phyloP scores from a whole-genome alignment of 2,113 vertebrate species.

The Hippopotamus amphibius region DNA sequence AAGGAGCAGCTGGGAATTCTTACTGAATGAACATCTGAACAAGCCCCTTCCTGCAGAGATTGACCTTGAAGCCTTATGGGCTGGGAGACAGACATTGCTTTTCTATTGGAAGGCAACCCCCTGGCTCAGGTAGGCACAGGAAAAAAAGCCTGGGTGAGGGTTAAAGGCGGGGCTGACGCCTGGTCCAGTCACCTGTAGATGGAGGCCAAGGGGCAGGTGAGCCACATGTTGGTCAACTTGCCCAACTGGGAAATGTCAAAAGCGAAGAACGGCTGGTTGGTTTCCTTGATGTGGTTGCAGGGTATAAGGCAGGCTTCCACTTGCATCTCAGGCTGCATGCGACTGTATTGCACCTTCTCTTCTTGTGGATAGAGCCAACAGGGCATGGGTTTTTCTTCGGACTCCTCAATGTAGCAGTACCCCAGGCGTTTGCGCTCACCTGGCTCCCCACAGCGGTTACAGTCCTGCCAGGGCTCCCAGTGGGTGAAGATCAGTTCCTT shows the following conservation, averaged over 20 bases:
- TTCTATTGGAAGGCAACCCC: background rate
- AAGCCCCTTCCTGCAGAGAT: background rate
- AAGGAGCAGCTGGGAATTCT: background rate
- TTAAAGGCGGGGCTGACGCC: background rate
- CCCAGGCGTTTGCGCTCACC: constrained; percentile 80
- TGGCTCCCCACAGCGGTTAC: constrained; percentile 34
- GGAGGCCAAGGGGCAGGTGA: constrained; percentile 80
- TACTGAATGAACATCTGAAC: background rate
- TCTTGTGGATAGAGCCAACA: constrained; percentile 68
- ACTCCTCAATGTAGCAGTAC: constrained; percentile 70
- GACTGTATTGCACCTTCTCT: background rate
- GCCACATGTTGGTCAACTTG: background rate
- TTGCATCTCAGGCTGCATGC: constrained; percentile 68
- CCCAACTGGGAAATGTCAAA: constrained; percentile 53
- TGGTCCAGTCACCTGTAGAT: constrained; percentile 77
- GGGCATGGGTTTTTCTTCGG: background rate
- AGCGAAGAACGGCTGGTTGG: background rate
- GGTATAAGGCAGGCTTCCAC: constrained; percentile 69
- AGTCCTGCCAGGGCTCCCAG: constrained; percentile 82
- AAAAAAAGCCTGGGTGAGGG: background rate
- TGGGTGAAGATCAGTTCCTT: constrained; percentile 67
- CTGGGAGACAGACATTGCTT: background rate
- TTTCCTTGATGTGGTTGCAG: background rate
- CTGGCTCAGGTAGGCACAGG: background rate
- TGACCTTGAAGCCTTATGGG: background rate